Conservation (phyloP, 2,113 vertebrate species). For the Cottus gobio region DNA sequence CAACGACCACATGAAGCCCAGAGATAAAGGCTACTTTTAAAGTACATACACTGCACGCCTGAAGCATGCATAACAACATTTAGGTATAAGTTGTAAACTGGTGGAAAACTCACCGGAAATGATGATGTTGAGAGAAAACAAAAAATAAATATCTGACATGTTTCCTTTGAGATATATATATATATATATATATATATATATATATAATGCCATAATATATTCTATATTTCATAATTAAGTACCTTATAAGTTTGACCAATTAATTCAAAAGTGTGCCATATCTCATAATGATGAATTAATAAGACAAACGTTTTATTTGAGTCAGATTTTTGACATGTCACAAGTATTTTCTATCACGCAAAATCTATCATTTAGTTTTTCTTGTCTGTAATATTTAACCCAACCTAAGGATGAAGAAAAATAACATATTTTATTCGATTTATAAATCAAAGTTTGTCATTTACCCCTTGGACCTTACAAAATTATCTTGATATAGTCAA, state of each 20-base stretch:
- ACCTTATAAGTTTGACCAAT: not conserved
- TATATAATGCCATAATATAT: not conserved
- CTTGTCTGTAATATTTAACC: not conserved
- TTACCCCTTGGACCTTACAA: not conserved
- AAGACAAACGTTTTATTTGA: not conserved
- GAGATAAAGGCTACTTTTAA: too few species aligned
- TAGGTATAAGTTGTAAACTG: not conserved
- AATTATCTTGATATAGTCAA: not conserved
- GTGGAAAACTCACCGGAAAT: not conserved
- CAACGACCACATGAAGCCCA: slow-evolving; percentile 12
- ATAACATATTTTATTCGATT: not conserved
- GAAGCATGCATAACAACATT: not conserved
- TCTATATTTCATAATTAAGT: not conserved
- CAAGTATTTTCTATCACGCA: not conserved
- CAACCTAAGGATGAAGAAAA: not conserved
- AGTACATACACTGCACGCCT: not conserved
- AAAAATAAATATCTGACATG: not conserved
- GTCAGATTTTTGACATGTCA: not conserved
- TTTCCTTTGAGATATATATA: not conserved
- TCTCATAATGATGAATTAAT: not conserved
- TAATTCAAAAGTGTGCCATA: not conserved
- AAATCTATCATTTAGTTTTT: not conserved
- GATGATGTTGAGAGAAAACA: not conserved
- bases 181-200: not conserved
- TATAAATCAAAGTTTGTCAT: not conserved